Evolutionary conservation across 2,113 vertebrate species (phyloP).

Genomic region (Cercopithecus mona): DNA sequence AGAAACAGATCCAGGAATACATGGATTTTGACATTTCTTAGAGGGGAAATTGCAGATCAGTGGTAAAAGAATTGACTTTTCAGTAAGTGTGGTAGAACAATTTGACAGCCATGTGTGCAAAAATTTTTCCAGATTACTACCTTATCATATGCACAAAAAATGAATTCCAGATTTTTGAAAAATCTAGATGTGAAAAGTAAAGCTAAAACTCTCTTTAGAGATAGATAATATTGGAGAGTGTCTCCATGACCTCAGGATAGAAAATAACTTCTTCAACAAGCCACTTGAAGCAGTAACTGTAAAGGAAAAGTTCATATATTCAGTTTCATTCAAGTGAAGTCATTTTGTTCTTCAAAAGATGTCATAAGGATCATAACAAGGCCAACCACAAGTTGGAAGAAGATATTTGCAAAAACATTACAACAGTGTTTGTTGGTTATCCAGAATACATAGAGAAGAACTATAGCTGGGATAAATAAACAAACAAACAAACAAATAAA

Average conservation of each 20-base stretch:
- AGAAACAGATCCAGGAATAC: background rate
- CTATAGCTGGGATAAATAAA: background rate
- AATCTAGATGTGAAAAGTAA: slow-evolving; percentile 12
- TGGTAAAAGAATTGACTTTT: background rate
- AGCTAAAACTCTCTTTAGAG: background rate
- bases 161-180: background rate
- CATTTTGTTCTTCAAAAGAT: slow-evolving; percentile 18
- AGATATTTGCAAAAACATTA: background rate
- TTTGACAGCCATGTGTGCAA: background rate
- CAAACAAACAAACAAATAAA: background rate
- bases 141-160: background rate
- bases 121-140: background rate
- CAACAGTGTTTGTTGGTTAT: background rate
- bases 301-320: background rate
- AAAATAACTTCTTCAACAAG: slow-evolving; percentile 1
- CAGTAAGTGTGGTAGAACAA: background rate
- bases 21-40: background rate
- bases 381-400: background rate
- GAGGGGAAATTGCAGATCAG: background rate
- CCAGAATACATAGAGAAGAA: background rate
- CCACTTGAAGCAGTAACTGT: background rate
- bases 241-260: background rate
- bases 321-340: background rate
- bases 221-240: background rate
- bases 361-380: background rate